A percentile compares a stretch with the other conserved stretches of the same genome.
Evolutionary conservation across 2,113 vertebrate species (phyloP).

Genomic region (Perognathus longimembris): DNA sequence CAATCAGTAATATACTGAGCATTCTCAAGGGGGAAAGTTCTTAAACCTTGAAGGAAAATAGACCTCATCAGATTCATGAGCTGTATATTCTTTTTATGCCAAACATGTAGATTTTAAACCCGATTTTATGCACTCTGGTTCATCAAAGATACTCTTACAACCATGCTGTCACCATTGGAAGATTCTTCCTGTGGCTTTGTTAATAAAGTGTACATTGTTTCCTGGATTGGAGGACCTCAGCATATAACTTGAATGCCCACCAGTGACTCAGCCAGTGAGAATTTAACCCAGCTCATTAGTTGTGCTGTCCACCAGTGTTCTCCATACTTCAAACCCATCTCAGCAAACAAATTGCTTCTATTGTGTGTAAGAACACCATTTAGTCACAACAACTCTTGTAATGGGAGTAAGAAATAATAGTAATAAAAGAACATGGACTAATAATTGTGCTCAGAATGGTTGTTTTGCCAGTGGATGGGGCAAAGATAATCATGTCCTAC

Average conservation of each 20-base stretch:
- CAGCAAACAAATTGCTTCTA: constrained; percentile 72
- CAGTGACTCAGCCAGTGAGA: constrained; percentile 33
- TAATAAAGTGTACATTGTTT: constrained; percentile 44
- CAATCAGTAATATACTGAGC: not conserved
- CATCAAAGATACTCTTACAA: not conserved
- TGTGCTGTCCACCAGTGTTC: not conserved
- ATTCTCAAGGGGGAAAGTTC: not conserved
- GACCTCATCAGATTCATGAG: not conserved
- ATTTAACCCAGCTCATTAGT: constrained; percentile 52
- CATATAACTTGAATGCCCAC: not conserved
- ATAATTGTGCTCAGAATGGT: constrained; percentile 61
- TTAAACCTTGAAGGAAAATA: constrained; percentile 12
- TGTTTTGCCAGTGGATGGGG: constrained; percentile 49
- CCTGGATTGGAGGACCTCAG: not conserved
- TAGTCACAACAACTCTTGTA: constrained; percentile 69
- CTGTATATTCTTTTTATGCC: not conserved
- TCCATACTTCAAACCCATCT: constrained; percentile 73
- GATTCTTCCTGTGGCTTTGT: not conserved
- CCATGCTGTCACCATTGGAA: not conserved
- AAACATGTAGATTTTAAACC: not conserved
- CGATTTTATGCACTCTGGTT: not conserved
- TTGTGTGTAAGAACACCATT: constrained; percentile 71
- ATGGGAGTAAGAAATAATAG: constrained; percentile 58
- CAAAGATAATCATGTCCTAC: constrained; percentile 60
- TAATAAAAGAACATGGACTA: constrained; percentile 73